Conservation (phyloP, 2,888 invertebrate species). For the Xestobium rufovillosum region DNA sequence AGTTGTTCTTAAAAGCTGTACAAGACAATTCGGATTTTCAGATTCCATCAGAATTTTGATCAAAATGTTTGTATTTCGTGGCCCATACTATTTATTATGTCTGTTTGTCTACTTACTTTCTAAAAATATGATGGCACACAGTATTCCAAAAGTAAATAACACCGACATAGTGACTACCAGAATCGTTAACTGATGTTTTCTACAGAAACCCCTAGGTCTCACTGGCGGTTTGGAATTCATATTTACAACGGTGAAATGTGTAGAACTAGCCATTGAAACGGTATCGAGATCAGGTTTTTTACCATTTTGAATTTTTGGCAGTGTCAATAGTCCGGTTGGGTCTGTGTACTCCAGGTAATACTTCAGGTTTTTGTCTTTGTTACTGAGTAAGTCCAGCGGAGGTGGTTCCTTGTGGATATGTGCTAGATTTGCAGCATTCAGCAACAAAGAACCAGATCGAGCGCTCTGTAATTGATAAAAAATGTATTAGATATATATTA, state of each 20-base stretch:
- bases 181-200: conserved; percentile 72
- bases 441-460: conserved; percentile 68
- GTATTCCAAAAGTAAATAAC: conserved; percentile 70
- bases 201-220: conserved; percentile 60
- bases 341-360: conserved; percentile 34
- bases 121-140: conserved; percentile 73
- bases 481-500: too few species aligned
- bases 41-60: too few species aligned
- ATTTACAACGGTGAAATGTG: conserved; percentile 81
- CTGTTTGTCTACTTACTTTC: conserved; percentile 79
- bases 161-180: conserved; percentile 77
- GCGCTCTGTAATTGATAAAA: conserved; percentile 57
- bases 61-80: too few species aligned
- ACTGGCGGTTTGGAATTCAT: conserved; percentile 48
- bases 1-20: too few species aligned
- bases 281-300: conserved; percentile 52
- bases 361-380: conserved; percentile 35
- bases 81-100: too few species aligned
- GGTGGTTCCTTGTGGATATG: conserved; percentile 34
- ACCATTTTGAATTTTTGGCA: conserved; percentile 33
- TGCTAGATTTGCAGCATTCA: conserved; percentile 68
- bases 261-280: conserved; percentile 74
- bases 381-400: conserved; percentile 24
- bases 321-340: conserved; percentile 16
- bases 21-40: too few species aligned